These are phyloP conservation scores for Bathynomus jamesi DNA, from an alignment of 1,140 invertebrate genomes.

Conservation along the genomic window DNA sequence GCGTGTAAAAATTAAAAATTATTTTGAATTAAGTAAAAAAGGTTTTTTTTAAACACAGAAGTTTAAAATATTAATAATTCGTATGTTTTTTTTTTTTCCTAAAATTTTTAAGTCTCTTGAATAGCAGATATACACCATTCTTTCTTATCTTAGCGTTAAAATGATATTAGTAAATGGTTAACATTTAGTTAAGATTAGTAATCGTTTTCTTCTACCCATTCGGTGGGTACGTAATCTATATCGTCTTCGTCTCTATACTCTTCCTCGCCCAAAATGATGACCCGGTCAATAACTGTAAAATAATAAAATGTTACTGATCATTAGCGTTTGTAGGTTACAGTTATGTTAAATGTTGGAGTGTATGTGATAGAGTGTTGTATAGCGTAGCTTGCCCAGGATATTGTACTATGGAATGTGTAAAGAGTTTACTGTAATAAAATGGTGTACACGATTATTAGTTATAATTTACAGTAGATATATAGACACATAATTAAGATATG, in stretches of 20 bases:
- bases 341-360: background rate
- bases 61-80: too few species aligned
- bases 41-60: too few species aligned
- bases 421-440: background rate
- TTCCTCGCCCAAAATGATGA: constrained; percentile 43
- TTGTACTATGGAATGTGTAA: background rate
- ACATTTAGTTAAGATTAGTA: too few species aligned
- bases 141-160: too few species aligned
- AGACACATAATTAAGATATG: background rate
- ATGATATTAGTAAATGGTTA: too few species aligned
- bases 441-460: too few species aligned
- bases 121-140: too few species aligned
- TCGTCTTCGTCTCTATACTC: constrained; percentile 27
- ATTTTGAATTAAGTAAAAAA: too few species aligned
- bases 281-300: constrained; percentile 44
- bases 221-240: constrained; percentile 13
- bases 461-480: background rate
- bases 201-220: background rate
- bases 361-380: background rate
- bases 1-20: too few species aligned
- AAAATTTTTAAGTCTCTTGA: too few species aligned
- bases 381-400: background rate
- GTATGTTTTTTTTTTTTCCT: too few species aligned
- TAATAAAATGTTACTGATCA: background rate
- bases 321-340: background rate